Evolutionary conservation across 37 sponge, comb jelly and placozoan genomes (phyloP).

Genomic region (Diacarnus erythraeanus): DNA sequence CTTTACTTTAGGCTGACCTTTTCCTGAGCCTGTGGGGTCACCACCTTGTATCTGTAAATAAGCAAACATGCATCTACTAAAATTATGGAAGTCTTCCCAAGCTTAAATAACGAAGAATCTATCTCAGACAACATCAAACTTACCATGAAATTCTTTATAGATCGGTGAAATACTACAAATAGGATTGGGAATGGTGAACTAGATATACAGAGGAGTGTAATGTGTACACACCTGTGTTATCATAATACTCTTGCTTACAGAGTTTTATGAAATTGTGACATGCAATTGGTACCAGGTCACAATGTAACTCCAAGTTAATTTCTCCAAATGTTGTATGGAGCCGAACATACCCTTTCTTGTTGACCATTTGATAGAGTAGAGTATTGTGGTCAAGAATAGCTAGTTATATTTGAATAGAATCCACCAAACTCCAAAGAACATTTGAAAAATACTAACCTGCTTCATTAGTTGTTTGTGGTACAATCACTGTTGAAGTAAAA

Average conservation of each 20-base stretch:
- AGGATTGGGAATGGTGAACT: too few relatives aligned
- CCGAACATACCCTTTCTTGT: constrained; percentile 89
- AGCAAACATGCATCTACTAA: background rate
- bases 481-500: constrained; percentile 75
- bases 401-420: constrained; percentile 8
- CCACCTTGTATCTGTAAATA: constrained; percentile 87
- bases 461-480: constrained; percentile 73
- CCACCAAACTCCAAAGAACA: background rate
- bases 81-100: background rate
- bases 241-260: constrained; percentile 84
- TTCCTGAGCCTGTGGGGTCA: constrained; percentile 87
- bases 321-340: constrained; percentile 84
- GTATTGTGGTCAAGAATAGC: constrained; percentile 67
- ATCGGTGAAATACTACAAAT: constrained; percentile 88
- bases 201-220: background rate
- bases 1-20: constrained; percentile 17
- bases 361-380: constrained; percentile 62
- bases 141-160: constrained; percentile 95
- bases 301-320: constrained; percentile 91
- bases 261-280: constrained; percentile 89
- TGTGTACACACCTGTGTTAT: constrained; percentile 67
- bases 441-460: constrained; percentile 48
- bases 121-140: background rate
- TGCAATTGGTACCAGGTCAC: constrained; percentile 81
- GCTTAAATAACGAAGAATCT: background rate